Base-by-base conservation (phyloP, 1,140 invertebrate species). In the Drosophila jambulina region DNA sequence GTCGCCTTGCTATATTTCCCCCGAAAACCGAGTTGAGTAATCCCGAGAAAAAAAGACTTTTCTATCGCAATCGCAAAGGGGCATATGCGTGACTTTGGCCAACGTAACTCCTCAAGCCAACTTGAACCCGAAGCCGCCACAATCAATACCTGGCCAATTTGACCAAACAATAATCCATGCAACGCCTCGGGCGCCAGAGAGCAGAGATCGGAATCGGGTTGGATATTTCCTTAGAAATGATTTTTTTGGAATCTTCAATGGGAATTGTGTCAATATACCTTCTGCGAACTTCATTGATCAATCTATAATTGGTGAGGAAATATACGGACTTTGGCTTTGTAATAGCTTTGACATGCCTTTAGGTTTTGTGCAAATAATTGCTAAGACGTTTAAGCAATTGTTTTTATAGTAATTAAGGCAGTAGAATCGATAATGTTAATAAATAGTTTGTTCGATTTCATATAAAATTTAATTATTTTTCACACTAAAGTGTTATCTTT, bases 31-130 rank as follows among this genome's bases (percentile, higher is more conserved):
- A 74, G 80, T 86, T 85, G 79, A 86, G 82, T 62, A 85, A 85
- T 85, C 78, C 61, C 45, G 19, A n/a, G 23, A 59, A 53, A 67
- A 59, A 71, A 67, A 65, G 72, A 85, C 29, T 36, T 54, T 81
- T 75, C 82, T 60, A 71, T 63, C 57, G 63, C 77, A 84, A 85
- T 85, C 56, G 78, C 78, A 75, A 23, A 48, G 45, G 82, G 82
- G 69, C 69, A 72, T 51, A 78, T 85, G 82, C 82, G 82, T 85
- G 82, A 85, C 82, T 56, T 25, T 84, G 60, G 60, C 64, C 63
- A 64, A 79, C 77, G 48, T 56, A 46, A 51, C 25, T 29, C 62
- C 25, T 43, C 64, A 51, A 62, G 19, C 32, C 63, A 36, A 42
- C 17, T 32, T 64, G 59, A 70, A 62, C 54, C 36, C 79, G 36